Conservation (phyloP, 2,797 vertebrate genomes). For the Hybognathus amarus region DNA sequence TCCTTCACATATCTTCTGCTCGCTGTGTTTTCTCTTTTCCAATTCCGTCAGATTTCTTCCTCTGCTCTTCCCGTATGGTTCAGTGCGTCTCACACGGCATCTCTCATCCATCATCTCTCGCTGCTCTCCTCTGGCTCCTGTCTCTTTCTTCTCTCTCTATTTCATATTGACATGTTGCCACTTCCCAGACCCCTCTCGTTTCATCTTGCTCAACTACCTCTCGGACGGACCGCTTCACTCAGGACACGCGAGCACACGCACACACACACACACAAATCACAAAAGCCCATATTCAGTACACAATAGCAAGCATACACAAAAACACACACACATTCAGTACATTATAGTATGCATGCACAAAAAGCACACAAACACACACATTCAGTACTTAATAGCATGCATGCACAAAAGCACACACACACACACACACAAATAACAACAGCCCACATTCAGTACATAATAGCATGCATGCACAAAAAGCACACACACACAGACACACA, state of each 20-base stretch:
- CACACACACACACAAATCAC: not conserved
- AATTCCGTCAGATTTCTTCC: conserved; percentile 48
- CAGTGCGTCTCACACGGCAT: conserved; percentile 47
- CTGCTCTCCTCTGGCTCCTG: conserved; percentile 41
- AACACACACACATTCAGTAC: too few relatives aligned
- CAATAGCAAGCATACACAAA: too few relatives aligned
- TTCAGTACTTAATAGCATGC: too few relatives aligned
- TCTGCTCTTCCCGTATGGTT: conserved; percentile 48
- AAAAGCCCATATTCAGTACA: too few relatives aligned
- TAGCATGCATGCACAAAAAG: too few relatives aligned
- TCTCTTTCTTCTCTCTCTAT: conserved; percentile 56
- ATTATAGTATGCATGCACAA: accelerated
- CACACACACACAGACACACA: not conserved
- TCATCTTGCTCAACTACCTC: conserved; percentile 59
- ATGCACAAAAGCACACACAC: not conserved
- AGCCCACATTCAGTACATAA: too few relatives aligned
- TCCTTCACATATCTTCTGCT: conserved; percentile 34
- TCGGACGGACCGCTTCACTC: conserved; percentile 32
- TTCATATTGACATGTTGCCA: conserved; percentile 63
- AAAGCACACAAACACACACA: too few relatives aligned
- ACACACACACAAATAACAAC: too few relatives aligned
- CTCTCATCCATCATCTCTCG: conserved; percentile 54
- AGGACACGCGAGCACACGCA: not conserved
- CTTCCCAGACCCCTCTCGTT: conserved; percentile 58
- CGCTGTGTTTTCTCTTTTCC: conserved; percentile 33